phyloP scores from a whole-genome alignment of 2,113 vertebrate species.

The Hepsetus odoe region DNA sequence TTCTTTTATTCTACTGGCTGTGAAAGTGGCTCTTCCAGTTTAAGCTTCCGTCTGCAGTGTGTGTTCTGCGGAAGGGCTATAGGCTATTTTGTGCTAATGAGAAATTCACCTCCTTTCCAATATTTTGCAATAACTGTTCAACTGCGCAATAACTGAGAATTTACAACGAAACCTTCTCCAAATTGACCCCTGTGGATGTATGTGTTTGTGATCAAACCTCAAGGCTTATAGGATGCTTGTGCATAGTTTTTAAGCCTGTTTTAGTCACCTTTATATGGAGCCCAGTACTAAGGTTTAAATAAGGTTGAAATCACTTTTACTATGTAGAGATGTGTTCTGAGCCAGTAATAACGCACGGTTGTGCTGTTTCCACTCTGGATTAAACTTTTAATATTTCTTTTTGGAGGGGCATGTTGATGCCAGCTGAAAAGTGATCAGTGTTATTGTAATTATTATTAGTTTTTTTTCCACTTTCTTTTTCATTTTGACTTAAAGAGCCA shows the following conservation, averaged over 20 bases:
- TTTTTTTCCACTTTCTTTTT: constrained; percentile 10
- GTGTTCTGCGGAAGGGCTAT: constrained; percentile 28
- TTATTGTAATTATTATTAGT: constrained; percentile 22
- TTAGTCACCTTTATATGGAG: not conserved
- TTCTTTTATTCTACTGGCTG: not conserved
- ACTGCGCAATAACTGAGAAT: constrained; percentile 45
- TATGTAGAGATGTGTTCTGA: constrained; percentile 32
- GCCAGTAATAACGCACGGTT: constrained; percentile 20
- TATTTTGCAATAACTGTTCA: constrained; percentile 45
- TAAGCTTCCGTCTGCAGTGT: constrained; percentile 33
- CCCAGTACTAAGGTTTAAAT: constrained; percentile 13
- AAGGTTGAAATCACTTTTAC: constrained; percentile 2
- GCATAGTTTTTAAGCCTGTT: not conserved
- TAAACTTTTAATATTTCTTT: constrained; percentile 2
- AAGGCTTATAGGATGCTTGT: not conserved
- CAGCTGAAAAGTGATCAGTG: constrained; percentile 33
- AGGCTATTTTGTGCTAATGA: constrained; percentile 23
- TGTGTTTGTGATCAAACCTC: not conserved
- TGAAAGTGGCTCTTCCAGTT: constrained; percentile 25
- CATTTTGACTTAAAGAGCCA: constrained; percentile 10
- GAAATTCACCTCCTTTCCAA: constrained; percentile 26
- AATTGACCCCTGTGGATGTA: not conserved
- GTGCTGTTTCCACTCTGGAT: not conserved
- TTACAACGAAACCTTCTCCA: not conserved
- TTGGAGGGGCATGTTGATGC: constrained; percentile 3